Percentiles rank a stretch among this genome's conserved stretches.
Evolutionary conservation across 2,113 vertebrate genomes (phyloP).

Genomic region (Odobenus rosmarus): DNA sequence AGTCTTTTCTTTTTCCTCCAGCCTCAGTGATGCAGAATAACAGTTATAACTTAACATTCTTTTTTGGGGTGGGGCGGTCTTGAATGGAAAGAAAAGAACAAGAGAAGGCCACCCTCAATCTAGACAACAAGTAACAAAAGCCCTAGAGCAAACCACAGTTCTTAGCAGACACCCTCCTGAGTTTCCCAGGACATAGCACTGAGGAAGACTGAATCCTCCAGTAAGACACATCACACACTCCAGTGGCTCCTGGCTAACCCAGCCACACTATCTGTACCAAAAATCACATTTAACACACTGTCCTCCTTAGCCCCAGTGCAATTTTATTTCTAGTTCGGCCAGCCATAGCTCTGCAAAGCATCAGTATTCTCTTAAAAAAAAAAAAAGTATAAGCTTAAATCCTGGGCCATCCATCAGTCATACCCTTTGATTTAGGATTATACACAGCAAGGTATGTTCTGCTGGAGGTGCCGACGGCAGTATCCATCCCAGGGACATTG

Average conservation of each 20-base stretch:
- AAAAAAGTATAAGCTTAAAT: constrained; percentile 19
- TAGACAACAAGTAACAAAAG: constrained; percentile 9
- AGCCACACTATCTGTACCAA: not conserved
- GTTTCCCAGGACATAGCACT: not conserved
- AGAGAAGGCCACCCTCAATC: constrained; percentile 12
- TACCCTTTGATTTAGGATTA: constrained; percentile 47
- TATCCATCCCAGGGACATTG: constrained; percentile 28
- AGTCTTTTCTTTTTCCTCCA: not conserved
- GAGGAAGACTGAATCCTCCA: not conserved
- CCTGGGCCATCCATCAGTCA: constrained; percentile 51
- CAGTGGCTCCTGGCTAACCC: not conserved
- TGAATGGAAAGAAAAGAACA: constrained; percentile 49
- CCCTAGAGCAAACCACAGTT: not conserved
- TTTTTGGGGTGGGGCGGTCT: not conserved
- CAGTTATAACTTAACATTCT: not conserved
- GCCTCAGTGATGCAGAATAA: constrained; percentile 17
- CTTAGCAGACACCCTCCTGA: constrained; percentile 21
- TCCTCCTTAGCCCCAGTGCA: constrained; percentile 23
- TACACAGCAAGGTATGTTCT: constrained; percentile 29
- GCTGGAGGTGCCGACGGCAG: constrained; percentile 1
- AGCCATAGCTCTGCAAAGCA: constrained; percentile 46
- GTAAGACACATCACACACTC: not conserved
- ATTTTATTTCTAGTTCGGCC: constrained; percentile 42
- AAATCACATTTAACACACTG: constrained; percentile 41
- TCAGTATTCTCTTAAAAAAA: constrained; percentile 29